Base-by-base conservation (phyloP, 2,797 vertebrate species). In the Amblyopsis hoosieri region DNA sequence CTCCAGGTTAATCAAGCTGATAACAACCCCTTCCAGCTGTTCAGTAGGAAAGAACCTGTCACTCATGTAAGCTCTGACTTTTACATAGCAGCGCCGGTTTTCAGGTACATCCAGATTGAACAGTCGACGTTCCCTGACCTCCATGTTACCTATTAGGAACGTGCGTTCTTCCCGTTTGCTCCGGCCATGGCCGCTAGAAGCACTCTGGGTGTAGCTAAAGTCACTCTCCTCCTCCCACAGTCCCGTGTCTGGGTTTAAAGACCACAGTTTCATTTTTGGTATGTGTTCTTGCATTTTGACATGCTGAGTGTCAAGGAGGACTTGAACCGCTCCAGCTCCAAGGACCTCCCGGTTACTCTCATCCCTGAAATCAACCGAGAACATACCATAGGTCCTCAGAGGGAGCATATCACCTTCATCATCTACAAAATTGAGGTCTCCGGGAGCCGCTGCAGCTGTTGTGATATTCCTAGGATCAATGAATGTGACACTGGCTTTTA, bases 61-160 rank as follows among this genome's bases (percentile, higher is more conserved):
- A 1, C 91, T 98, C 94, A 94, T 95, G 76, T 98, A 99, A 2
- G 96, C 93, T 12, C 98, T 91, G 12, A 99, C 96, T 85, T 99
- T 99, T 51, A 98, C 95, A 1, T 97, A 99, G 87, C 98, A 99
- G 23, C 98, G 95, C 15, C 97, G 93, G 60, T 92, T 95, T 91
- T 99, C 98, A 0, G 98, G 96, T 62, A 99, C 98, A 0, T 99
- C 98, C 69, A 99, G 89, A 85, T 99, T 99, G 81, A 99, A 99
- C 37, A 99, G 92, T 0, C 98, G 92, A 1, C 98, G 91, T 77
- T 98, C 98, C 14, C 96, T 92, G 64, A 99, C 93, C 89, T 99
- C 95, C 92, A 97, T 89, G 72, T 96, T 97, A 53, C 98, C 98
- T 31, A 96, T 94, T n/a, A 99, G 90, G 81, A 99, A 99, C 0